Conservation (phyloP, 2,888 invertebrate species). For the Cheilosia grossa region DNA sequence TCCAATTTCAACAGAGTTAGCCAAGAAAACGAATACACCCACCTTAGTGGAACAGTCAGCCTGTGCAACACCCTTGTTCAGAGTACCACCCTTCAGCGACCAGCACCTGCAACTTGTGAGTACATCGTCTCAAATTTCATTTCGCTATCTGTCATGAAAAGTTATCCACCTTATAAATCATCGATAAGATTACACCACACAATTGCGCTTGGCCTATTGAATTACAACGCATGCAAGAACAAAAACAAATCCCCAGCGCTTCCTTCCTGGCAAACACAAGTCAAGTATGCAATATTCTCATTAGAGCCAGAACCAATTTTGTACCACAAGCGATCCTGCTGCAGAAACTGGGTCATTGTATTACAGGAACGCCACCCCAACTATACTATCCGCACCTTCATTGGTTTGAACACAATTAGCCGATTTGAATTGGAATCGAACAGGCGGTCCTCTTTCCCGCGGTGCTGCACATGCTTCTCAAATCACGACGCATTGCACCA, state of each 20-base stretch:
- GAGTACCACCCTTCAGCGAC: not conserved
- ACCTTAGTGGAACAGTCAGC: too few relatives aligned
- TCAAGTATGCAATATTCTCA: conserved; percentile 3
- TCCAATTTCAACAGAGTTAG: too few relatives aligned
- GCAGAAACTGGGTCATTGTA: conserved; percentile 39
- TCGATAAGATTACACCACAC: conserved; percentile 35
- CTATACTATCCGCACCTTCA: conserved; percentile 7
- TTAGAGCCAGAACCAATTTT: conserved; percentile 22
- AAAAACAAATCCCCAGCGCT: not conserved
- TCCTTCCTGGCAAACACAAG: conserved; percentile 18
- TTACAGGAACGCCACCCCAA: conserved; percentile 2
- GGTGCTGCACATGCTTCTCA: not conserved
- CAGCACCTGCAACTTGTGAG: conserved; percentile 1
- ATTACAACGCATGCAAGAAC: conserved; percentile 11
- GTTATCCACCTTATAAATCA: not conserved
- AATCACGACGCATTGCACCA: conserved; percentile 33
- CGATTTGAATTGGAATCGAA: conserved; percentile 62
- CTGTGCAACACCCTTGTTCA: not conserved
- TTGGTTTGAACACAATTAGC: conserved; percentile 43
- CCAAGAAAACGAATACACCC: too few relatives aligned
- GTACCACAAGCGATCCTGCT: conserved; percentile 27
- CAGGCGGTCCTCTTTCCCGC: not conserved
- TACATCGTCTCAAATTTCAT: conserved; percentile 15
- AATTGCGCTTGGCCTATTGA: conserved; percentile 33
- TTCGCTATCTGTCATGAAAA: not conserved